Evolutionary conservation across 2,888 invertebrate species (phyloP), one percentile per base, ranked within the genome.

Genomic region (Bimastos eiseni): DNA sequence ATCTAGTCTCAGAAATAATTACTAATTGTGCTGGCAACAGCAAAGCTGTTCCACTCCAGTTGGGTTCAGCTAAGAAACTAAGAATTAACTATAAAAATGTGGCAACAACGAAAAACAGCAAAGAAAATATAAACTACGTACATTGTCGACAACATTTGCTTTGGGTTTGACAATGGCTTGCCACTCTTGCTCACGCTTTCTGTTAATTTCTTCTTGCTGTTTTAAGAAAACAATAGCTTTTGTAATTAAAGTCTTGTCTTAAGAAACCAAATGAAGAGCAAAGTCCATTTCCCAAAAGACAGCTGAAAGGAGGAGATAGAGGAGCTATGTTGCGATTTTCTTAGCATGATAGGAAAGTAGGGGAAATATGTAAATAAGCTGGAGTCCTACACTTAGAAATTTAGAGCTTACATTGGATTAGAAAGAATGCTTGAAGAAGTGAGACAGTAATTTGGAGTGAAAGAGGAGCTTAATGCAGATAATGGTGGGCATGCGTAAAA

Each of bases 121-220:
- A 70, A 49, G n/a, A 70, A 11, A 70, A n/a, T 5, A n/a, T 13
- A 70, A n/a, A 70, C 30, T 34, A 86, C 86, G 17, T 34, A 86
- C 86, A 11, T 86, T 36, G 24, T 86, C 37, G 86, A 86, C 86
- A 19, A 34, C 86, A 36, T 36, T 86, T 34, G 86, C 36, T 36
- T 19, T 84, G 84, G 84, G 84, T 37, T 21, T 36, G 86, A 15
- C 36, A 37, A 86, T 36, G 19, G 86, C 86, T 37, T 86, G 86
- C 86, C 86, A 86, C 36, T 37, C 36, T 36, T 34, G 36, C 17
- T 86, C 86, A 36, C 86, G 86, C 37, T 86, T 86, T 86, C 86
- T 86, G 37, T 86, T 86, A 24, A 36, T 24, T 37, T 86, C 86
- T 86, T 86, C 86, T 86, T 86, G 86, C 86, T 86, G 86, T 37